A percentile compares a stretch with the other conserved stretches of the same genome.
Conservation (phyloP, 30 jellyfish, hydroid and myxozoan species). For the Pelagia noctiluca region DNA sequence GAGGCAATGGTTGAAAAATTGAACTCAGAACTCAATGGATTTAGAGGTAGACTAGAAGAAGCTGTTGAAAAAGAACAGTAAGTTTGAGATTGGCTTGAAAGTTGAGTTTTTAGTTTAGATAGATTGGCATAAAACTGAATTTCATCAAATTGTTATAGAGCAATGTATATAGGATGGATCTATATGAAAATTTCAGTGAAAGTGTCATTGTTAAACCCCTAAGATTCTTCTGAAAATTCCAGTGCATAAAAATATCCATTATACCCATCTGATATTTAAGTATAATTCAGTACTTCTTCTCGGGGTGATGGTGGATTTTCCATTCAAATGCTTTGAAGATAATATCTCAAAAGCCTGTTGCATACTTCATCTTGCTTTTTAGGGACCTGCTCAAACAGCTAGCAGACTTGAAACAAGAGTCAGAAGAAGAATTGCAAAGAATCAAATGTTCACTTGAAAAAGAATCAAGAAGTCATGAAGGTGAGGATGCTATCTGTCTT, state of each 20-base stretch:
- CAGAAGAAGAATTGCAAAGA: conserved; percentile 20
- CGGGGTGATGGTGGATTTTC: too few relatives aligned
- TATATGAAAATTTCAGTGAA: too few relatives aligned
- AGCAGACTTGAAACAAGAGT: conserved; percentile 5
- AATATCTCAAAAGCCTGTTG: too few relatives aligned
- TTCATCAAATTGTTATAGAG: too few relatives aligned
- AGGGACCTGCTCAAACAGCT: conserved; percentile 27
- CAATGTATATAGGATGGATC: too few relatives aligned
- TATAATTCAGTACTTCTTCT: too few relatives aligned
- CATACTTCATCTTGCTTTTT: neutral
- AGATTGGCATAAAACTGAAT: too few relatives aligned
- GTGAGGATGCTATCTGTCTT: conserved; percentile 6
- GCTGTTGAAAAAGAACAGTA: conserved; percentile 51
- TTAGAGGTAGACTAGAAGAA: conserved; percentile 7
- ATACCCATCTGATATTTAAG: too few relatives aligned
- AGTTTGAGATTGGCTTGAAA: neutral
- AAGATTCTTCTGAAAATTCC: neutral
- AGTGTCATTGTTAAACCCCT: too few relatives aligned
- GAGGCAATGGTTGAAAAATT: conserved; percentile 21
- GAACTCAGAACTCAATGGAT: neutral
- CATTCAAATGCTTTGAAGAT: too few relatives aligned
- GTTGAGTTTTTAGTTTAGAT: too few relatives aligned
- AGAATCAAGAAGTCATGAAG: conserved; percentile 23
- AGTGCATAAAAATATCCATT: too few relatives aligned
- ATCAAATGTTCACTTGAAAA: conserved; percentile 27